A percentile compares a stretch with the other conserved stretches of the same genome.
Evolutionary conservation across 2,797 vertebrate species (phyloP).

Genomic region (Scomberomorus guttatus): DNA sequence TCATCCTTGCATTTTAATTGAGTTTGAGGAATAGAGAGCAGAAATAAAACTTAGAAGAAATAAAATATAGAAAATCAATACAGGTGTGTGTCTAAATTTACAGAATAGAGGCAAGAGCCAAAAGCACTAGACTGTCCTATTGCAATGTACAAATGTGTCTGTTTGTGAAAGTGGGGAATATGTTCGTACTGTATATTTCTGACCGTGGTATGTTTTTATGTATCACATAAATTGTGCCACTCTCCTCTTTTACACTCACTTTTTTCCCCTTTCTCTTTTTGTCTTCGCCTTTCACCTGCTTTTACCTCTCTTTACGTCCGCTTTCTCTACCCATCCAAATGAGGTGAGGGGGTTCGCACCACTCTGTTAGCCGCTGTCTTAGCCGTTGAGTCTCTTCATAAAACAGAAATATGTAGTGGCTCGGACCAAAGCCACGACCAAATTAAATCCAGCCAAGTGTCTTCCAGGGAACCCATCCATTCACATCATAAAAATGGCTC

Average conservation of each 20-base stretch:
- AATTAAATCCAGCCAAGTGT: conserved; percentile 81
- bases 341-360: conserved; percentile 60
- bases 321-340: conserved; percentile 29
- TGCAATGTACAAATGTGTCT: too few species aligned
- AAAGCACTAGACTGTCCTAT: neutral
- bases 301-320: conserved; percentile 5
- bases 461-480: conserved; percentile 78
- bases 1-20: neutral
- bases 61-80: too few species aligned
- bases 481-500: conserved; percentile 80
- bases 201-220: conserved; percentile 18
- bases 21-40: neutral
- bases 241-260: neutral
- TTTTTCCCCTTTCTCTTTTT: neutral
- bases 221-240: neutral
- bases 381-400: conserved; percentile 80
- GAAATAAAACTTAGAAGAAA: too few species aligned
- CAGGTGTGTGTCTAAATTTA: neutral
- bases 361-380: conserved; percentile 73
- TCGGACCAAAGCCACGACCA: conserved; percentile 75
- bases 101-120: too few species aligned
- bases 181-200: neutral
- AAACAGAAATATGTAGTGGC: conserved; percentile 85
- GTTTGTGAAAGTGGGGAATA: neutral
- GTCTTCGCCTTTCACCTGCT: conserved; percentile 13